Base-by-base conservation (phyloP, 2,888 invertebrate species). In the Coremacera marginata region DNA sequence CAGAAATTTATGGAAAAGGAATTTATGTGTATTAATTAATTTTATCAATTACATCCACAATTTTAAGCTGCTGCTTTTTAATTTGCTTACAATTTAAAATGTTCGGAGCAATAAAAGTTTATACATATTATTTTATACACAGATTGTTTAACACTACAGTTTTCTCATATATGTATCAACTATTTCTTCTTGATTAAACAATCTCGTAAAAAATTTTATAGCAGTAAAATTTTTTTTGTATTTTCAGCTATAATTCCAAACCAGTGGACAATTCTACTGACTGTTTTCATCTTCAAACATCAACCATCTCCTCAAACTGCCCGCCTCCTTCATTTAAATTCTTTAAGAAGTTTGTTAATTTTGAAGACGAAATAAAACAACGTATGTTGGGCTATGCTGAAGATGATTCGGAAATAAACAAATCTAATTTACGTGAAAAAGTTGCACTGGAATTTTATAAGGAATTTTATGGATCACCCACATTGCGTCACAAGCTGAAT, bases 271-370 rank as follows among this genome's bases (percentile, higher is more conserved):
- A 57, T n/a, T n/a, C n/a, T 19, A 4, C 3, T 25, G 57, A 9
- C 9, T 57, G 25, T 8, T 16, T 8, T 25, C 3, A n/a, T 14
- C 9, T 27, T 27, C 5, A 22, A 60, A 9, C 7, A 11, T 25
- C 3, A 25, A 60, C 3, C 11, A 8, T 1, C 57, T 25, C 25
- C 25, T 25, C 25, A 7, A 60, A 25, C 22, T 37, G 27, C 19
- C 9, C 16, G 16, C 72, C 72, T 8, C 51, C 52, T n/a, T 49
- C 73, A 22, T 63, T 73, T 7, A 63, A 49, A 19, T 14, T 31
- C 2, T 73, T 73, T 63, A 65, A n/a, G n/a, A 73, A 73, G 49
- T 31, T 27, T 11, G 63, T 73, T 8, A 52, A 63, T 49, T 37
- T 63, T 49, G 73, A 73, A 4, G 63, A 63, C 4, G 65, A 52